A percentile compares a stretch with the other conserved stretches of the same genome.
Conservation (phyloP, 92 coral and sea anemone species). For the Parazoanthus swiftii region DNA sequence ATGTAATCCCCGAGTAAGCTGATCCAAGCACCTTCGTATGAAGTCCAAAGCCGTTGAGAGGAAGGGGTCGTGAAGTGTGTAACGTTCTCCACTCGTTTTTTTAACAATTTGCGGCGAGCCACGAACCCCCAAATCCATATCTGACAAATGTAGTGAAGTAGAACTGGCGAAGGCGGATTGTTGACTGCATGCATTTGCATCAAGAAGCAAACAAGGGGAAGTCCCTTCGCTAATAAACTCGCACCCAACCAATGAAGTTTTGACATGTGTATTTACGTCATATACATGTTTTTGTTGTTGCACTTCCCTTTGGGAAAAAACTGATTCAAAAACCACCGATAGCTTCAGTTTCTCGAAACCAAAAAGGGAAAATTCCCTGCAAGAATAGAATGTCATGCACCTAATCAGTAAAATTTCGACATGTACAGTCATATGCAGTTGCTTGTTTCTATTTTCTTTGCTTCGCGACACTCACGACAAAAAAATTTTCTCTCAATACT, state of each 20-base stretch:
- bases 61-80: conserved; percentile 18
- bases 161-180: neutral
- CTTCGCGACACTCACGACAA: no score
- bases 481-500: no score
- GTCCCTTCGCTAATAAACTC: neutral
- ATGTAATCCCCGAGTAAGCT: conserved; percentile 20
- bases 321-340: no score
- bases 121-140: conserved; percentile 18
- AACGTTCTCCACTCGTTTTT: neutral
- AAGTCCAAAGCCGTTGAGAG: conserved; percentile 22
- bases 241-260: neutral
- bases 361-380: no score
- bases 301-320: no score
- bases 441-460: no score
- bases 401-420: no score
- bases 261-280: neutral
- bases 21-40: conserved; percentile 17
- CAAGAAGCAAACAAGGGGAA: neutral
- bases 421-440: no score
- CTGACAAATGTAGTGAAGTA: neutral
- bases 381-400: no score
- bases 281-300: no score
- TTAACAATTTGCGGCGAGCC: conserved; percentile 34
- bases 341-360: no score
- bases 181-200: neutral